A percentile compares a stretch with the other conserved stretches of the same genome.
Conservation (phyloP, 2,113 vertebrate species). For the Regulus satrapa region DNA sequence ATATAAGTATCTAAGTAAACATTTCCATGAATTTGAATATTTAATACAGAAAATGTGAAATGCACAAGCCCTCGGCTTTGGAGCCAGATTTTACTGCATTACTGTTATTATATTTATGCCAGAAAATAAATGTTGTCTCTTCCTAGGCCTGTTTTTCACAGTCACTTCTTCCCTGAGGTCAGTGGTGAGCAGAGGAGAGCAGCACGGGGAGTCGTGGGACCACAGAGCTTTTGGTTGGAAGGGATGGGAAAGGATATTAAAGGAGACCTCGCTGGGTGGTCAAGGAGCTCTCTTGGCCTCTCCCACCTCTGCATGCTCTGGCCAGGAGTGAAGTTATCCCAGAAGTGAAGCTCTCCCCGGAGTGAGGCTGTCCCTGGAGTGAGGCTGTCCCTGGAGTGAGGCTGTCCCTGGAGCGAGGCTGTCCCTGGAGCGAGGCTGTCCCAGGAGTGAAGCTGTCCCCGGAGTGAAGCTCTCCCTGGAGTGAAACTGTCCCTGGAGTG, state of each 20-base stretch:
- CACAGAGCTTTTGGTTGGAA: not conserved
- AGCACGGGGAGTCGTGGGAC: fast-evolving
- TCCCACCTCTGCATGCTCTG: not conserved
- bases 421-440: too few relatives aligned
- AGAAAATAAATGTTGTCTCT: not conserved
- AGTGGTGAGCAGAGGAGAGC: not conserved
- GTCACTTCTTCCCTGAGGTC: not conserved
- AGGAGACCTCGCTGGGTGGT: not conserved
- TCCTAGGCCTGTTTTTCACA: not conserved
- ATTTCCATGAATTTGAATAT: not conserved
- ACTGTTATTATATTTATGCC: not conserved
- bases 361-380: fast-evolving
- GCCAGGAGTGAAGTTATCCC: too few relatives aligned
- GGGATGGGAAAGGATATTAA: fast-evolving
- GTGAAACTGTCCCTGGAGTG: too few relatives aligned
- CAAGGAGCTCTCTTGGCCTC: not conserved
- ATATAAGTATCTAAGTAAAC: conserved; percentile 27
- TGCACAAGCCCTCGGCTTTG: not conserved
- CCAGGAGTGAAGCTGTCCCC: too few relatives aligned
- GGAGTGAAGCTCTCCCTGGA: too few relatives aligned
- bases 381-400: fast-evolving
- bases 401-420: too few relatives aligned
- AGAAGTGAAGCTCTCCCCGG: fast-evolving
- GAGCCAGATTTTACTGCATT: not conserved
- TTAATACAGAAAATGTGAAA: not conserved